Conservation (phyloP, 2,113 vertebrate genomes). For the Xiphophorus couchianus region DNA sequence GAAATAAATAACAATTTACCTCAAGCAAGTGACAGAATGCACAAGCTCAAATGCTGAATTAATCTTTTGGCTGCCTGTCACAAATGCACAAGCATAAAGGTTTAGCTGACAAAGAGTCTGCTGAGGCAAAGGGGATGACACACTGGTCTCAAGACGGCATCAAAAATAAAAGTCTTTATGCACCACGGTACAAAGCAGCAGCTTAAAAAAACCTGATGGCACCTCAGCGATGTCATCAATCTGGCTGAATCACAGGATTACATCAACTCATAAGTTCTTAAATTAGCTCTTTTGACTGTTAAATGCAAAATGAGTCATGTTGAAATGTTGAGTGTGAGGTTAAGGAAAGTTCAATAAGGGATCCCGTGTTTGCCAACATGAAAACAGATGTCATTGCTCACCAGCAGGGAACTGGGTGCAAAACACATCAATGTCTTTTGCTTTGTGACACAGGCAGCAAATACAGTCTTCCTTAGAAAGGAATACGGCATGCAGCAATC, state of each 20-base stretch:
- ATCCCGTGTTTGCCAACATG: background rate
- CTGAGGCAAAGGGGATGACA: constrained; percentile 16
- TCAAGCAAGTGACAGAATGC: constrained; percentile 30
- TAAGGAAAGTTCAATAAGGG: constrained; percentile 12
- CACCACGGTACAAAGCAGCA: background rate
- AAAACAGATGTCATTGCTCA: constrained; percentile 48
- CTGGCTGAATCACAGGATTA: constrained; percentile 4
- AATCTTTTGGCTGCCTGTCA: constrained; percentile 36
- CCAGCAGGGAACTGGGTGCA: constrained; percentile 25
- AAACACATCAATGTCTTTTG: constrained; percentile 18
- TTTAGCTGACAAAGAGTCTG: constrained; percentile 6
- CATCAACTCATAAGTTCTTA: background rate
- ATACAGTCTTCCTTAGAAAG: constrained; percentile 37
- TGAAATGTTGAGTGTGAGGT: constrained; percentile 4
- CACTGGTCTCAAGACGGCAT: constrained; percentile 5
- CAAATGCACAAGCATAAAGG: constrained; percentile 21
- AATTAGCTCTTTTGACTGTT: background rate
- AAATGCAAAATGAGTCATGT: background rate
- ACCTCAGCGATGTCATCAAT: constrained; percentile 14
- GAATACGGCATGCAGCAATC: constrained; percentile 50
- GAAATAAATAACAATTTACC: constrained; percentile 52
- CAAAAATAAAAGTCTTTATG: constrained; percentile 37
- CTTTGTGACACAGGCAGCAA: constrained; percentile 52
- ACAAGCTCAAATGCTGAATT: constrained; percentile 40
- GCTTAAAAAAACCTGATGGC: constrained; percentile 11